Evolutionary conservation across 1,140 invertebrate genomes (phyloP).

Genomic region (Bombus waltoni): DNA sequence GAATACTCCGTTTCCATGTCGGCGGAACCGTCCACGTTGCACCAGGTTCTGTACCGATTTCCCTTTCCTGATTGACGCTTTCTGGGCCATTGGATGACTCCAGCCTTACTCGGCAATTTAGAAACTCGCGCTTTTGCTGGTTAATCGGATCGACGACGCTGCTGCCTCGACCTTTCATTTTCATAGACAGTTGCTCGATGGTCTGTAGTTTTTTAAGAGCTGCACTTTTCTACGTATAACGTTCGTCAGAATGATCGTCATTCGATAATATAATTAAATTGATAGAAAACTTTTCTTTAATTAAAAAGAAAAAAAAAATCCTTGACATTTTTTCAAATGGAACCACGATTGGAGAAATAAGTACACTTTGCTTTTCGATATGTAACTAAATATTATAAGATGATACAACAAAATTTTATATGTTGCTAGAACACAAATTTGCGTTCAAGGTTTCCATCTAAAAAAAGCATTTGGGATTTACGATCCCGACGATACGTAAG

Average conservation of each 20-base stretch:
- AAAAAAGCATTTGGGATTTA: too few species aligned
- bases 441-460: too few species aligned
- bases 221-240: too few species aligned
- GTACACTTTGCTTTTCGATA: neutral
- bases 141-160: too few species aligned
- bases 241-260: too few species aligned
- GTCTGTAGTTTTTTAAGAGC: too few species aligned
- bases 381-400: too few species aligned
- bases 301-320: neutral
- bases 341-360: neutral
- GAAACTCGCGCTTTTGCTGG: neutral
- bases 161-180: too few species aligned
- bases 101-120: neutral
- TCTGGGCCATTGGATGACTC: neutral
- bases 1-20: constrained; percentile 3
- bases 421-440: neutral
- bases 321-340: too few species aligned
- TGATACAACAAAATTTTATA: neutral
- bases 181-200: too few species aligned
- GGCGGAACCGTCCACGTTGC: neutral
- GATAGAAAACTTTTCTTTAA: neutral
- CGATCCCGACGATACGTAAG: neutral
- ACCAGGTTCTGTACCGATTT: neutral
- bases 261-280: neutral
- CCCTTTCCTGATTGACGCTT: neutral